A percentile compares a stretch with the other conserved stretches of the same genome.
phyloP scores from a whole-genome alignment of 2,113 vertebrate genomes.

The Rallus limicola region DNA sequence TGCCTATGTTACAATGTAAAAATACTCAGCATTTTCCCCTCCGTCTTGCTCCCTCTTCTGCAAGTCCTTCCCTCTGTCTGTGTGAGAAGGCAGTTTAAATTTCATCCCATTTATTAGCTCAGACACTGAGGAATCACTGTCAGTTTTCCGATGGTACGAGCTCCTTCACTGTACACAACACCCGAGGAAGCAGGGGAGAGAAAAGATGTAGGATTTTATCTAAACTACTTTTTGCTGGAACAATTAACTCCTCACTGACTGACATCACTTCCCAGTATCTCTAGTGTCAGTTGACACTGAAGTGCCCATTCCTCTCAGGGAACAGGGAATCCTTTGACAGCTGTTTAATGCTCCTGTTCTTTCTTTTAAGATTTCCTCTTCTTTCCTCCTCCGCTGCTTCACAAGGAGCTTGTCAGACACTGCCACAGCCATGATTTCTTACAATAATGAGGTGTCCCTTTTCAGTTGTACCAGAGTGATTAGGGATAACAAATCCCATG shows the following conservation, averaged over 20 bases:
- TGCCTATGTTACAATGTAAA: conserved; percentile 31
- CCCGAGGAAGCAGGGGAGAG: conserved; percentile 8
- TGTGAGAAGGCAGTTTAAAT: conserved; percentile 69
- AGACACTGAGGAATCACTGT: conserved; percentile 65
- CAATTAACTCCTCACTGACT: conserved; percentile 55
- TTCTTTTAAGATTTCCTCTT: not conserved
- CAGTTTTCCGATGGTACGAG: not conserved
- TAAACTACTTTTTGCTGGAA: conserved; percentile 44
- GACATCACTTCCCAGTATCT: not conserved
- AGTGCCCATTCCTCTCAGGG: not conserved
- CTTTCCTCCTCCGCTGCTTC: not conserved
- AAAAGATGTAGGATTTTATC: conserved; percentile 39
- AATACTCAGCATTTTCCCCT: conserved; percentile 41
- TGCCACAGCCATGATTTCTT: not conserved
- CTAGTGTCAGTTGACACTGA: not conserved
- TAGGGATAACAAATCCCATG: not conserved
- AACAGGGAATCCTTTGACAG: conserved; percentile 9
- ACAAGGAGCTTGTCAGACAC: not conserved
- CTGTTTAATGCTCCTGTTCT: not conserved
- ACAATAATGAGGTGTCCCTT: not conserved
- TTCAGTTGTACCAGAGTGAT: not conserved
- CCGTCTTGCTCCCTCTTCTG: conserved; percentile 39
- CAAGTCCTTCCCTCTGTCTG: conserved; percentile 3
- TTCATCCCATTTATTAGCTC: conserved; percentile 69
- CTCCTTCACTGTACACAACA: conserved; percentile 9